Percentiles rank a stretch among this genome's conserved stretches.
These are phyloP conservation scores for Grus americana DNA, from an alignment of 2,113 vertebrate genomes.

Conservation along the genomic window DNA sequence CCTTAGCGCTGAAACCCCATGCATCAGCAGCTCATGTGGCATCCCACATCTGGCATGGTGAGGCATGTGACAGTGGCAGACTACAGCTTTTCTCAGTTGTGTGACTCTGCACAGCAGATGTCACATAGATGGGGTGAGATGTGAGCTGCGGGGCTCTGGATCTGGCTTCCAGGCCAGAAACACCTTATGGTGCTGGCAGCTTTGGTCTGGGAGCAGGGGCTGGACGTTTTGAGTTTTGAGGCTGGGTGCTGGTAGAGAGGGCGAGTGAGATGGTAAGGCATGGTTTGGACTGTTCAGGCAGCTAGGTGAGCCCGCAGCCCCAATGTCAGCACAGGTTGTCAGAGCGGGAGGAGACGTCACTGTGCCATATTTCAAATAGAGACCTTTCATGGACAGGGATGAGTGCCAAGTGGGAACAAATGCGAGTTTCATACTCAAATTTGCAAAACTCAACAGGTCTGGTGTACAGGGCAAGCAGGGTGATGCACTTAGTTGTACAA, in stretches of 20 bases:
- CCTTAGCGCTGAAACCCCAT: neutral
- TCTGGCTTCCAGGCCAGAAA: too few species aligned
- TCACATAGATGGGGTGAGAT: rapidly evolving
- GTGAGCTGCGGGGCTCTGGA: neutral
- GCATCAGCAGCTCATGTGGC: neutral
- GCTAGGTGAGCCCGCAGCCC: too few species aligned
- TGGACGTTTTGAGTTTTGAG: too few species aligned
- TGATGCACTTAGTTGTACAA: rapidly evolving
- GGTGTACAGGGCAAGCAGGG: neutral
- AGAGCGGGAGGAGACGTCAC: rapidly evolving
- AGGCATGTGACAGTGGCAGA: neutral
- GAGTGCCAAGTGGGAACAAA: neutral
- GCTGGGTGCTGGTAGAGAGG: too few species aligned
- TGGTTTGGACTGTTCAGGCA: too few species aligned
- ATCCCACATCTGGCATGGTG: neutral
- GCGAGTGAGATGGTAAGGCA: too few species aligned
- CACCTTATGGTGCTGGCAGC: too few species aligned
- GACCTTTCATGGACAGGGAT: neutral
- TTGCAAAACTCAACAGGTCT: neutral
- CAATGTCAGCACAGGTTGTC: too few species aligned
- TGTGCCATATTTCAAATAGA: rapidly evolving
- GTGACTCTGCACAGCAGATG: neutral
- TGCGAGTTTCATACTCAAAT: neutral
- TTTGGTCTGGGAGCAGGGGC: too few species aligned
- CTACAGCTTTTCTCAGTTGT: neutral